A percentile compares a stretch with the other conserved stretches of the same genome.
Conservation (phyloP, 2,888 invertebrate genomes). For the Drosophila monieri region DNA sequence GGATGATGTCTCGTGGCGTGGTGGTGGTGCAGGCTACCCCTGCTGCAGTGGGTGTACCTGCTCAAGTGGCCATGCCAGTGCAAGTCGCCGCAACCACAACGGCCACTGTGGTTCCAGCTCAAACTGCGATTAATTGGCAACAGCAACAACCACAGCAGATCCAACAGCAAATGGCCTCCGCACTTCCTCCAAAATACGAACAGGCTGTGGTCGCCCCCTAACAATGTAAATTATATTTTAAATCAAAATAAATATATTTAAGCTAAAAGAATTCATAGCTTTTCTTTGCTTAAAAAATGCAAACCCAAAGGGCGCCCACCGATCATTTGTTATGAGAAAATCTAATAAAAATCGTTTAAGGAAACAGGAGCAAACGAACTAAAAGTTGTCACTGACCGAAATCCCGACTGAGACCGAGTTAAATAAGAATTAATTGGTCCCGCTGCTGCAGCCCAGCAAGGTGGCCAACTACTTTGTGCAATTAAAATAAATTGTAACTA, state of each 20-base stretch:
- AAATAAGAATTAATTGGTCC: conserved; percentile 78
- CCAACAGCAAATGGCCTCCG: conserved; percentile 15
- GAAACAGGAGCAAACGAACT: conserved; percentile 17
- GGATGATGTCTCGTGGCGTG: conserved; percentile 60
- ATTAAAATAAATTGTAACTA: conserved; percentile 80
- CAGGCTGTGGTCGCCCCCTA: conserved; percentile 34
- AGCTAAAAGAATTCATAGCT: conserved; percentile 51
- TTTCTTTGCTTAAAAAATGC: conserved; percentile 8
- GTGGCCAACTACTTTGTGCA: conserved; percentile 76
- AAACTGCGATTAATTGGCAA: conserved; percentile 22
- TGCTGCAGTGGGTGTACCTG: neutral
- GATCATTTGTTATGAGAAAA: conserved; percentile 50
- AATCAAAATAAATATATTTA: conserved; percentile 23
- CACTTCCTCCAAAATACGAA: conserved; percentile 57
- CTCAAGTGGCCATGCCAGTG: conserved; percentile 3
- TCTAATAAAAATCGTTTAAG: conserved; percentile 43
- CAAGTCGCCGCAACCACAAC: conserved; percentile 20
- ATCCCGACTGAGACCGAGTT: conserved; percentile 65
- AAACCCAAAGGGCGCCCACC: neutral
- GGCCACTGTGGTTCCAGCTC: conserved; percentile 24
- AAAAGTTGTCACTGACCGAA: conserved; percentile 36
- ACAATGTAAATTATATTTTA: conserved; percentile 7
- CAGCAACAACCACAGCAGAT: too few relatives aligned
- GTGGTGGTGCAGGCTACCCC: conserved; percentile 47
- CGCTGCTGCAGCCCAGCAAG: conserved; percentile 50